These are phyloP conservation scores for Pelvicachromis taeniatus DNA, from an alignment of 2,113 vertebrate genomes.

Conservation along the genomic window DNA sequence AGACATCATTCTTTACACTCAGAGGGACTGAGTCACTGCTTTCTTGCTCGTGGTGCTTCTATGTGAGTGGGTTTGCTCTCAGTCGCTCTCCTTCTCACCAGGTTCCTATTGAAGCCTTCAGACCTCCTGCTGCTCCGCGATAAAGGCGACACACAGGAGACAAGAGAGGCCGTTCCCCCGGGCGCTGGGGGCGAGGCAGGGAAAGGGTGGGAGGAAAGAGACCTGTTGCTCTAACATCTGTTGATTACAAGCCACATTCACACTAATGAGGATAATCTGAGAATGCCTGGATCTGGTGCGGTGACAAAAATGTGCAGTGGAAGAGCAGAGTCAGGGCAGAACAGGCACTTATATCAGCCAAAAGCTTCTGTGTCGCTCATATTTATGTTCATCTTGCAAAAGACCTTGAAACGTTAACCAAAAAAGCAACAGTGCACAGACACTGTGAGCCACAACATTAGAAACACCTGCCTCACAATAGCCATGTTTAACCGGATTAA, in stretches of 20 bases:
- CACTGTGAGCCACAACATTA: neutral
- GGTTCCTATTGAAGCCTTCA: slow-evolving; percentile 31
- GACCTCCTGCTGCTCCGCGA: slow-evolving; percentile 22
- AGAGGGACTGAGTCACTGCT: neutral
- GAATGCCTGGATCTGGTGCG: neutral
- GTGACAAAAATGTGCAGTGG: neutral
- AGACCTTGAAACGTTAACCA: neutral
- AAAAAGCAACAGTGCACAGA: neutral
- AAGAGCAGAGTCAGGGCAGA: neutral
- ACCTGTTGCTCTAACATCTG: slow-evolving; percentile 25
- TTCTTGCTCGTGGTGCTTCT: neutral
- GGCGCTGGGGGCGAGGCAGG: neutral
- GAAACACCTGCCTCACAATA: neutral
- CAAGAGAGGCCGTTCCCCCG: neutral
- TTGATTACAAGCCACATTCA: neutral
- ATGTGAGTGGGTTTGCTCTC: neutral
- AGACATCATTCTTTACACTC: slow-evolving; percentile 38
- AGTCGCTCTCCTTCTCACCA: slow-evolving; percentile 23
- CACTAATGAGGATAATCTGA: neutral
- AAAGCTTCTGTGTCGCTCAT: neutral
- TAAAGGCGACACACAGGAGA: slow-evolving; percentile 16
- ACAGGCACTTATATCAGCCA: fast-evolving
- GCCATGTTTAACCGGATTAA: neutral
- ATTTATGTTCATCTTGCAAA: neutral
- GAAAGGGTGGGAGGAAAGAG: neutral